A percentile compares a stretch with the other conserved stretches of the same genome.
phyloP scores from a whole-genome alignment of 2,888 invertebrate species.

The Mythimna loreyi region DNA sequence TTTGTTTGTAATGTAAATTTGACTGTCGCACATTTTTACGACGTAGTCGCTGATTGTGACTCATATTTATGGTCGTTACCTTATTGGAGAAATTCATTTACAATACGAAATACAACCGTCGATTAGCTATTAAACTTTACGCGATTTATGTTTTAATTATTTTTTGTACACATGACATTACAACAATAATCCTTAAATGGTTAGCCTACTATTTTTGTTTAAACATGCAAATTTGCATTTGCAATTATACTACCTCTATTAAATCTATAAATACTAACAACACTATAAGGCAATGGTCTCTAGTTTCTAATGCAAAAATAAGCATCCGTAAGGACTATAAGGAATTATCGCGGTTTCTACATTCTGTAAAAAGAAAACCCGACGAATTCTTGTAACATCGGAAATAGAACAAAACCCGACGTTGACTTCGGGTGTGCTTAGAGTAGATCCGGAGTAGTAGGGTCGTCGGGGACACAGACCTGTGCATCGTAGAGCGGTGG shows the following conservation, averaged over 20 bases:
- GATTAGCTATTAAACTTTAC: background rate
- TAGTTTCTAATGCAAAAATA: slow-evolving; percentile 36
- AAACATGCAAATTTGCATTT: slow-evolving; percentile 29
- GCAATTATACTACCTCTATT: slow-evolving; percentile 20
- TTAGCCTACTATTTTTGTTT: background rate
- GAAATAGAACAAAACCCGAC: slow-evolving; percentile 11
- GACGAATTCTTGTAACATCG: slow-evolving; percentile 40
- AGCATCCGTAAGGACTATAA: slow-evolving; percentile 25
- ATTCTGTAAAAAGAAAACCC: slow-evolving; percentile 8
- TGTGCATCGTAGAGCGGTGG: slow-evolving; percentile 80
- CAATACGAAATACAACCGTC: slow-evolving; percentile 7
- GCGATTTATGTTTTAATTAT: background rate
- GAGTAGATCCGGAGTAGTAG: background rate
- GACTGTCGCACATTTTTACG: slow-evolving; percentile 25
- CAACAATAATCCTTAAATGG: background rate
- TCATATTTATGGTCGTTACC: slow-evolving; percentile 13
- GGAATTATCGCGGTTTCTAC: background rate
- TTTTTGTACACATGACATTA: background rate
- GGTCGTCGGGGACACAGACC: slow-evolving; percentile 68
- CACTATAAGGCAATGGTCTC: slow-evolving; percentile 26
- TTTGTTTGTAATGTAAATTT: slow-evolving; percentile 32
- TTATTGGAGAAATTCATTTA: slow-evolving; percentile 12
- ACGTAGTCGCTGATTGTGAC: slow-evolving; percentile 18
- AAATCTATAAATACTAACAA: slow-evolving; percentile 36
- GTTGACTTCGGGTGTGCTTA: slow-evolving; percentile 35